Conservation (phyloP, 2,797 vertebrate species). For the Emys orbicularis region DNA sequence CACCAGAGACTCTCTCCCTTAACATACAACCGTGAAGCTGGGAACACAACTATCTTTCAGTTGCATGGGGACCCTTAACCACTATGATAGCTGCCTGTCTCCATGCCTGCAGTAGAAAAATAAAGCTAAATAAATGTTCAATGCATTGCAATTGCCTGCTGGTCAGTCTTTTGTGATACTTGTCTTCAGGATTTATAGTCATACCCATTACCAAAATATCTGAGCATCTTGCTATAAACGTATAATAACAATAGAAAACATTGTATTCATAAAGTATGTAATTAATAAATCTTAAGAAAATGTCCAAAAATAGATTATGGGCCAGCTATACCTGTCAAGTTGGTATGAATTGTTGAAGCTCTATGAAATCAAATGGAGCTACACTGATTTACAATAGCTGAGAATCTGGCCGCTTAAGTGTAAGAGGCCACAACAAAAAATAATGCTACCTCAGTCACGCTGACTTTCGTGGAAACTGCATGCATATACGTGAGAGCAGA, state of each 20-base stretch:
- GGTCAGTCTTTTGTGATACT: background rate
- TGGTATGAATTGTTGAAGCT: background rate
- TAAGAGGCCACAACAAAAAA: background rate
- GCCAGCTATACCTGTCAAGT: background rate
- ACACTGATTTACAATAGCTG: background rate
- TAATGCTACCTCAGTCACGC: background rate
- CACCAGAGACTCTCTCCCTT: background rate
- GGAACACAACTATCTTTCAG: background rate
- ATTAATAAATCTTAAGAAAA: conserved; percentile 29
- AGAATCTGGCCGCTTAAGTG: background rate
- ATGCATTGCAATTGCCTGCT: background rate
- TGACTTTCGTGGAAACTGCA: background rate
- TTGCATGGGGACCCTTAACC: background rate
- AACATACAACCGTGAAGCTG: background rate
- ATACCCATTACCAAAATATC: background rate
- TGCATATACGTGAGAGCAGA: background rate
- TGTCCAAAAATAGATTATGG: background rate
- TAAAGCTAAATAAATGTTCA: background rate
- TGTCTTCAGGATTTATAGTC: background rate
- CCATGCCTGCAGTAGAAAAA: background rate
- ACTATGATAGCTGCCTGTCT: background rate
- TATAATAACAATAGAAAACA: background rate
- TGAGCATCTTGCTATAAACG: background rate
- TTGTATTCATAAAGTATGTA: conserved; percentile 48
- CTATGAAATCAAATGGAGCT: background rate